Percentiles rank a stretch among this genome's conserved stretches.
Conservation (phyloP, 2,888 invertebrate genomes). For the Polyploca ridens region DNA sequence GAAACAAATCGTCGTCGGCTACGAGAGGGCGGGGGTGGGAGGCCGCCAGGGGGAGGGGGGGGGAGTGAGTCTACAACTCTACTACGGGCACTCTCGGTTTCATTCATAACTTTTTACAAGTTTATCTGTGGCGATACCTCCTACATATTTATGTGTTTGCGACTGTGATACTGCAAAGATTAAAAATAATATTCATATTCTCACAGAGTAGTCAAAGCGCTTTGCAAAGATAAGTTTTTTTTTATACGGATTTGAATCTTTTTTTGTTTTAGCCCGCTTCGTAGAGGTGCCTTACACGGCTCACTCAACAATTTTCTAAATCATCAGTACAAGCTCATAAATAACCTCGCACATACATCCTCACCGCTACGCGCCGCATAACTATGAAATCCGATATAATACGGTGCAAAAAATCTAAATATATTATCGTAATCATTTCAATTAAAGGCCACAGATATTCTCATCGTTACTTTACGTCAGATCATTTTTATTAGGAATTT, state of each 20-base stretch:
- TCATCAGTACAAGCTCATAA: too few species aligned
- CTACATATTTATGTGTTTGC: conserved; percentile 83
- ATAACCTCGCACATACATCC: too few species aligned
- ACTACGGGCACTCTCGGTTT: conserved; percentile 83
- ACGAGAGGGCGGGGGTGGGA: conserved; percentile 42
- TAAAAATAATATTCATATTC: conserved; percentile 30
- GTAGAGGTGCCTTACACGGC: not conserved
- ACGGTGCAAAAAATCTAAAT: too few species aligned
- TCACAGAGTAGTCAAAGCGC: conserved; percentile 16
- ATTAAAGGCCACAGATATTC: too few species aligned
- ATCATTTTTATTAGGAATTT: too few species aligned
- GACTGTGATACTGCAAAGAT: conserved; percentile 68
- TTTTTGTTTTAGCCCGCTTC: too few species aligned
- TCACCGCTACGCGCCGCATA: too few species aligned
- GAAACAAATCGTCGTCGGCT: conserved; percentile 69
- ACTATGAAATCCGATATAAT: too few species aligned
- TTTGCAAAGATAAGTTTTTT: not conserved
- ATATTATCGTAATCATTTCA: not conserved
- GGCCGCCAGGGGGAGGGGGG: conserved; percentile 29
- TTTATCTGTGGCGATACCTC: conserved; percentile 82
- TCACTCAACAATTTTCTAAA: too few species aligned
- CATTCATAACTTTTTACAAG: conserved; percentile 86
- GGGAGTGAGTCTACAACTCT: conserved; percentile 72
- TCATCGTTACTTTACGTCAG: too few species aligned
- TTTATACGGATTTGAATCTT: not conserved